A percentile compares a stretch with the other conserved stretches of the same genome.
These are phyloP conservation scores for Clunio marinus DNA, from an alignment of 2,888 invertebrate species.

Conservation along the genomic window DNA sequence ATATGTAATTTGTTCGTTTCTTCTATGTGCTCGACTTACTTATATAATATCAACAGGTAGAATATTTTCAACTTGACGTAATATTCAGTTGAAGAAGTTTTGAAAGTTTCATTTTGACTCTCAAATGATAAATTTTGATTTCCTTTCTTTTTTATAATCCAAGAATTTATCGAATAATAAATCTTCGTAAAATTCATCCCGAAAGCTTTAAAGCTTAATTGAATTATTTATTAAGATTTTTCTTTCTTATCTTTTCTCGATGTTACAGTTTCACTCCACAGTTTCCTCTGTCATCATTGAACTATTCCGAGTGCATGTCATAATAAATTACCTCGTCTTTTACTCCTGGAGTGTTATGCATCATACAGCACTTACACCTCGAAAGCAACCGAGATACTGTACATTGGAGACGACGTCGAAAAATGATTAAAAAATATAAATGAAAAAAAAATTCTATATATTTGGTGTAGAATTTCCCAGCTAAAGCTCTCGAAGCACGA, in stretches of 20 bases:
- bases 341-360: conserved; percentile 5
- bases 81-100: neutral
- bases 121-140: too few relatives aligned
- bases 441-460: conserved; percentile 38
- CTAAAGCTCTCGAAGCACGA: conserved; percentile 21
- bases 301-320: conserved; percentile 29
- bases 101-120: too few relatives aligned
- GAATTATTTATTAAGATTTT: conserved; percentile 24
- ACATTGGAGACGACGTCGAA: conserved; percentile 39
- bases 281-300: conserved; percentile 1
- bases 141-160: too few relatives aligned
- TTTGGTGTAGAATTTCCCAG: conserved; percentile 38
- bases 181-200: too few relatives aligned
- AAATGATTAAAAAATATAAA: conserved; percentile 39
- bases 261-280: neutral
- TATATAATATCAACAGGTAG: conserved; percentile 35
- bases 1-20: conserved; percentile 2
- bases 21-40: conserved; percentile 20
- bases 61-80: conserved; percentile 1
- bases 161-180: neutral
- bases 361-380: conserved; percentile 26
- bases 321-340: conserved; percentile 37
- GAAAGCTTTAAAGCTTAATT: conserved; percentile 29
- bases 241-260: neutral
- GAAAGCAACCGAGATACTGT: conserved; percentile 17